These are phyloP conservation scores for Enteromius thamalakanensis DNA, from an alignment of 2,797 vertebrate genomes.

Conservation along the genomic window DNA sequence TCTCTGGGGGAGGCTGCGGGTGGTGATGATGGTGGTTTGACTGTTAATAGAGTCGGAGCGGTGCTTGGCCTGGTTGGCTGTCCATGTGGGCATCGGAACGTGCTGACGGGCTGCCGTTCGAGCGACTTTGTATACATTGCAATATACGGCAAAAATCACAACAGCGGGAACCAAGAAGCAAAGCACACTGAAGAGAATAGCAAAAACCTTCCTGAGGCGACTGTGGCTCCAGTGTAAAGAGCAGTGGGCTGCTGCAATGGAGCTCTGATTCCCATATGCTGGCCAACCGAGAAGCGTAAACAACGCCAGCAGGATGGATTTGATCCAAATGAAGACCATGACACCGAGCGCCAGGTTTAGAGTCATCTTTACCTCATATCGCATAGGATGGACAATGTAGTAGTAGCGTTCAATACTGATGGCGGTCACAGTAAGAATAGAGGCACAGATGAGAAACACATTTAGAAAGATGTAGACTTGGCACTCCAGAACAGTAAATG, in stretches of 20 bases:
- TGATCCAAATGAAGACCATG: conserved; percentile 85
- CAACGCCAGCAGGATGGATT: conserved; percentile 81
- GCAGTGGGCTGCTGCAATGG: conserved; percentile 82
- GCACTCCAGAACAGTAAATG: conserved; percentile 84
- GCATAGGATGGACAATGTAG: conserved; percentile 91
- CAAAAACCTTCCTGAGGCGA: conserved; percentile 79
- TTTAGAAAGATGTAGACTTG: conserved; percentile 86
- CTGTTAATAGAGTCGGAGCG: conserved; percentile 87
- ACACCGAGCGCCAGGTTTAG: conserved; percentile 81
- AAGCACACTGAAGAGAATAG: conserved; percentile 81
- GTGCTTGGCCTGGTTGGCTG: conserved; percentile 67
- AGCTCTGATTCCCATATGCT: conserved; percentile 71
- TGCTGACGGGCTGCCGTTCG: conserved; percentile 84
- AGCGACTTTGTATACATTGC: conserved; percentile 90
- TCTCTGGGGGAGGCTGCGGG: conserved; percentile 71
- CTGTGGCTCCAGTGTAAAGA: conserved; percentile 84
- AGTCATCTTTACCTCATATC: conserved; percentile 89
- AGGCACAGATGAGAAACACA: conserved; percentile 85
- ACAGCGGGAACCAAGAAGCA: conserved; percentile 87
- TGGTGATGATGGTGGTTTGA: conserved; percentile 86
- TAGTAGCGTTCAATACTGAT: conserved; percentile 93
- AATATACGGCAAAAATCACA: conserved; percentile 88
- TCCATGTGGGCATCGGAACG: conserved; percentile 73
- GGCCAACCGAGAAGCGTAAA: conserved; percentile 85
- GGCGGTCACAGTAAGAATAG: conserved; percentile 88